phyloP scores from a whole-genome alignment of 2,888 invertebrate genomes.

The Lasioglossum malachurum region DNA sequence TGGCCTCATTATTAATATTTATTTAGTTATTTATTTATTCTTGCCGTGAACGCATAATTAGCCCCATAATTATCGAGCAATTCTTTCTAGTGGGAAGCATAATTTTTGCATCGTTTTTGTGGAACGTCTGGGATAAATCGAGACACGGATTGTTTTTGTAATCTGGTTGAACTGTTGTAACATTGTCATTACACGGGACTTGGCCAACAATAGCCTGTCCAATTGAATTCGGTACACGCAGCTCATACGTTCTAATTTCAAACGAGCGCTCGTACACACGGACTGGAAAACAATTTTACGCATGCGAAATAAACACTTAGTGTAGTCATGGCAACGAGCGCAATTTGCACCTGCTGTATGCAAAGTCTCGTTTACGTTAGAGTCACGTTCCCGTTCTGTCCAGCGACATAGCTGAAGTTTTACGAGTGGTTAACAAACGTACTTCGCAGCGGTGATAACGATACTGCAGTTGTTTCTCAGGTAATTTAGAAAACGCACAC shows the following conservation, averaged over 20 bases:
- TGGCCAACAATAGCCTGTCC: neutral
- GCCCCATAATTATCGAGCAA: too few relatives aligned
- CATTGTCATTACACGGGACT: neutral
- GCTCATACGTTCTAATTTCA: neutral
- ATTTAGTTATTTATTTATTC: too few relatives aligned
- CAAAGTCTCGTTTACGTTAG: neutral
- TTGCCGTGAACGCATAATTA: too few relatives aligned
- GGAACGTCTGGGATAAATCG: neutral
- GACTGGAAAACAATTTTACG: neutral
- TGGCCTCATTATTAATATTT: too few relatives aligned
- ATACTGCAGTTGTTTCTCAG: neutral
- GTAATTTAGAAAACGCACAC: neutral
- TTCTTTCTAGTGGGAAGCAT: neutral
- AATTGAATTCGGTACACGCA: neutral
- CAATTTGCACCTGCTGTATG: neutral
- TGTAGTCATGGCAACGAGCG: neutral
- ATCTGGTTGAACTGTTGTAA: neutral
- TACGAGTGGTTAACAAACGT: conserved; percentile 24
- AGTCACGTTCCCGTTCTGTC: neutral
- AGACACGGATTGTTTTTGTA: conserved; percentile 32
- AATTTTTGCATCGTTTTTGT: neutral
- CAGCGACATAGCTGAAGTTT: conserved; percentile 42
- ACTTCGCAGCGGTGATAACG: neutral
- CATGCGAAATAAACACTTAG: neutral
- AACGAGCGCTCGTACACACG: neutral